A percentile compares a stretch with the other conserved stretches of the same genome.
phyloP scores from a whole-genome alignment of 2,888 invertebrate genomes.

The Nomada hirtipes region DNA sequence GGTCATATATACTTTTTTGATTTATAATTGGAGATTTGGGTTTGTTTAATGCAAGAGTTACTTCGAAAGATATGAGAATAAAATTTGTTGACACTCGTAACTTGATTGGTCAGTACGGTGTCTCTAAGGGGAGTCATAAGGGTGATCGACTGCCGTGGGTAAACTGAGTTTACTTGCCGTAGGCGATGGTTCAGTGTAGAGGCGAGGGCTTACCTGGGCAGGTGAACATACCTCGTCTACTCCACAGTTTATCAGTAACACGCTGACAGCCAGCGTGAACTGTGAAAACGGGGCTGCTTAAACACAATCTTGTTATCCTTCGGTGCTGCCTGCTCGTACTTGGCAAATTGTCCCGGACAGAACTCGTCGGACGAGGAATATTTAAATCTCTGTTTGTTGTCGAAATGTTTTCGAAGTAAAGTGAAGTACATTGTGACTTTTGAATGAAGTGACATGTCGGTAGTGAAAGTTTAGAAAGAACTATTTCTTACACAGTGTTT shows the following conservation, averaged over 20 bases:
- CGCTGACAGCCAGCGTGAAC: slow-evolving; percentile 37
- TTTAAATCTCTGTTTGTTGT: neutral
- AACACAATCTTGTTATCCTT: slow-evolving; percentile 1
- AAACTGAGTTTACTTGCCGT: slow-evolving; percentile 47
- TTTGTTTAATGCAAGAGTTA: no score
- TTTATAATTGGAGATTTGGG: no score
- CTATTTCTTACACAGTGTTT: slow-evolving; percentile 29
- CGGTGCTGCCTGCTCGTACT: neutral
- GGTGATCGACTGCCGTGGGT: slow-evolving; percentile 41
- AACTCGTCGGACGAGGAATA: neutral
- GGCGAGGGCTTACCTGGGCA: slow-evolving; percentile 56
- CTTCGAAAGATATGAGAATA: no score
- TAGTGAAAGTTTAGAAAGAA: slow-evolving; percentile 48
- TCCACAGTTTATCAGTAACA: slow-evolving; percentile 54
- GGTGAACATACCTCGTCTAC: slow-evolving; percentile 44
- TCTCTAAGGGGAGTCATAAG: slow-evolving; percentile 10
- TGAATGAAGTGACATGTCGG: slow-evolving; percentile 27
- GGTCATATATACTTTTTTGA: no score
- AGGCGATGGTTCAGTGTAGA: slow-evolving; percentile 46
- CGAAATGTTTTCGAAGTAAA: neutral
- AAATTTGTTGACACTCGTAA: no score
- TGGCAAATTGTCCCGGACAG: neutral
- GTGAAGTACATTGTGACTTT: slow-evolving; percentile 22
- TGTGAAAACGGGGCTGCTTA: slow-evolving; percentile 1
- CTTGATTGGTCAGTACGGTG: neutral